phyloP scores from a whole-genome alignment of 2,888 invertebrate species.

The Notodromas monacha region DNA sequence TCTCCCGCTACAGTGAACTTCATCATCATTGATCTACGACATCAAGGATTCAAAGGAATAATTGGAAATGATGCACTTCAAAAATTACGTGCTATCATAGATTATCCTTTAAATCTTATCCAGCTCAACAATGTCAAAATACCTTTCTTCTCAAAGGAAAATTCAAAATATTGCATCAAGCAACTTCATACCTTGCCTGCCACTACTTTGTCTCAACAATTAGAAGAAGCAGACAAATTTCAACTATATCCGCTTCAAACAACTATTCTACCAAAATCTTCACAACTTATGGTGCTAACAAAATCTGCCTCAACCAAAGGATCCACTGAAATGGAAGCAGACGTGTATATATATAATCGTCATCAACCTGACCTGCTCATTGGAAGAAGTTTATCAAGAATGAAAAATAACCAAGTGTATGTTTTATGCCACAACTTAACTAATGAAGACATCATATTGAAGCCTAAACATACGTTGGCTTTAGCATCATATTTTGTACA shows the following conservation, averaged over 20 bases:
- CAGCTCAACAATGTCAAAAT: slow-evolving; percentile 4
- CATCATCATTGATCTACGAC: slow-evolving; percentile 4
- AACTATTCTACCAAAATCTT: slow-evolving; percentile 2
- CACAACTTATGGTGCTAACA: slow-evolving; percentile 4
- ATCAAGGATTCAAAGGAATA: slow-evolving; percentile 4
- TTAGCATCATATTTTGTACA: slow-evolving; percentile 2
- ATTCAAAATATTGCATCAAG: slow-evolving; percentile 4
- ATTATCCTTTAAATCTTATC: slow-evolving; percentile 4
- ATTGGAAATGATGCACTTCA: slow-evolving; percentile 4
- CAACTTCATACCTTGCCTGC: slow-evolving; percentile 4
- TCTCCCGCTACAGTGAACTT: slow-evolving; percentile 4
- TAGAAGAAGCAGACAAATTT: slow-evolving; percentile 4
- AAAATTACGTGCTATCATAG: slow-evolving; percentile 4
- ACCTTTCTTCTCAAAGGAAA: slow-evolving; percentile 1
- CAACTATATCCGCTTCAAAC: slow-evolving; percentile 4
- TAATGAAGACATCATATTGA: slow-evolving; percentile 4
- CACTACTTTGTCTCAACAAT: slow-evolving; percentile 2
- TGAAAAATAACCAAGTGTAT: too few species aligned
- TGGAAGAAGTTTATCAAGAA: too few species aligned
- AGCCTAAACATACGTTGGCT: slow-evolving; percentile 4
- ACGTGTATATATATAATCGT: too few species aligned
- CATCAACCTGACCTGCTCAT: too few species aligned
- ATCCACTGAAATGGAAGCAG: too few species aligned
- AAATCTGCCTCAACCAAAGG: slow-evolving; percentile 4
- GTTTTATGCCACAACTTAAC: too few species aligned